These are phyloP conservation scores for Guaruba guarouba DNA, from an alignment of 2,113 vertebrate species.

Conservation along the genomic window DNA sequence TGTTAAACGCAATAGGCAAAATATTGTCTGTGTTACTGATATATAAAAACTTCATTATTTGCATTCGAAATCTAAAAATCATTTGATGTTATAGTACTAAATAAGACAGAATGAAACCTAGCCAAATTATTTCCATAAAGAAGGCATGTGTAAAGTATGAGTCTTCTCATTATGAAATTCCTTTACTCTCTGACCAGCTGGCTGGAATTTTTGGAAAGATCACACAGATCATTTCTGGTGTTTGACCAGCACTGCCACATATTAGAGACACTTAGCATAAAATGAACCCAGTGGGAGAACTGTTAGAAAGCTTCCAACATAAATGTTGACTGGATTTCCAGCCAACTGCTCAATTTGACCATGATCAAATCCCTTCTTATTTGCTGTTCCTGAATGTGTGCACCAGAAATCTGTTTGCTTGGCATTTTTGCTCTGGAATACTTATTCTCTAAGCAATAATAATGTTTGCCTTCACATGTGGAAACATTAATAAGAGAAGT, in stretches of 20 bases:
- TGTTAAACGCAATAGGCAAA: neutral
- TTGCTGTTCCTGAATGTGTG: neutral
- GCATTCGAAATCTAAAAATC: neutral
- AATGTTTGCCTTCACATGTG: neutral
- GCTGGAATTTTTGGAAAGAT: constrained; percentile 19
- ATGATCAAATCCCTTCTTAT: neutral
- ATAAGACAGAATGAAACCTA: neutral
- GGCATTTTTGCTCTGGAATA: constrained; percentile 11
- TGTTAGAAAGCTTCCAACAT: constrained; percentile 42
- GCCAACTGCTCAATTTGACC: neutral
- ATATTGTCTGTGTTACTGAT: neutral
- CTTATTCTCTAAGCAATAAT: neutral
- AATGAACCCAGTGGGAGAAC: neutral
- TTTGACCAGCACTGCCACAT: constrained; percentile 33
- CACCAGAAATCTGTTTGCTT: neutral
- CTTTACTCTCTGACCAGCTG: constrained; percentile 39
- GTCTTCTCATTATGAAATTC: constrained; percentile 15
- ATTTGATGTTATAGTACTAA: neutral
- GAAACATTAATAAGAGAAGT: neutral
- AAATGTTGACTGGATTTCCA: constrained; percentile 1
- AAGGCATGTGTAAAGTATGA: neutral
- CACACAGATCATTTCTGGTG: constrained; percentile 26
- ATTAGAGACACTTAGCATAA: constrained; percentile 49
- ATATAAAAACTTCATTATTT: neutral
- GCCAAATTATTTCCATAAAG: neutral